Percentiles rank a stretch among this genome's conserved stretches.
These are phyloP conservation scores for Heliconius aoede DNA, from an alignment of 2,888 invertebrate genomes.

Conservation along the genomic window DNA sequence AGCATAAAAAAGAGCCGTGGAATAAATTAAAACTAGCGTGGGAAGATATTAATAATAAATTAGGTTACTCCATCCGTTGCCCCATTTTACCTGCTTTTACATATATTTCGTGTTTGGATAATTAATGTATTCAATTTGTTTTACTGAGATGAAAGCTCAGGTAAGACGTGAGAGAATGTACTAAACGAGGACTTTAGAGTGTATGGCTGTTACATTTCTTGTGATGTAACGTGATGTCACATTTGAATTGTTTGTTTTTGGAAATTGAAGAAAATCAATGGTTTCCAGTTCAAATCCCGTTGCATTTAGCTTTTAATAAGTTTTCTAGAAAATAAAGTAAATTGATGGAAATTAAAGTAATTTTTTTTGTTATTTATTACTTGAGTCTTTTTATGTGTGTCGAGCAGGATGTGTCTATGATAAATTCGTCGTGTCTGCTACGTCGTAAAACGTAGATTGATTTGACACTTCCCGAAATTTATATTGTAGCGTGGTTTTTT, in stretches of 20 bases:
- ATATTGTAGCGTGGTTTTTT: not conserved
- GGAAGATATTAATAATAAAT: constrained; percentile 42
- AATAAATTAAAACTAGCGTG: constrained; percentile 37
- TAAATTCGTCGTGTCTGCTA: not conserved
- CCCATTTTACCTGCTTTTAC: constrained; percentile 31
- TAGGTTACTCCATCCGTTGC: constrained; percentile 42
- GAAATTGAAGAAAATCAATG: not conserved
- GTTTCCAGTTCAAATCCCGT: too few species aligned
- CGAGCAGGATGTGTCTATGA: not conserved
- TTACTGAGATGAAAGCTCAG: constrained; percentile 17
- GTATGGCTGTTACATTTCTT: constrained; percentile 2
- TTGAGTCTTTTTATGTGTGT: not conserved
- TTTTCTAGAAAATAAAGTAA: not conserved
- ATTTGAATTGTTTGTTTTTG: not conserved
- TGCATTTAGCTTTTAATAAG: too few species aligned
- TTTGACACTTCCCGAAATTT: not conserved
- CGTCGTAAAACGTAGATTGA: constrained; percentile 2
- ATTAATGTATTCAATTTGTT: constrained; percentile 26
- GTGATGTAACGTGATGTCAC: not conserved
- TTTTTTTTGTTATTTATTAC: not conserved
- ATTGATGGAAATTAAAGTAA: not conserved
- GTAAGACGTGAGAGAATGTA: not conserved
- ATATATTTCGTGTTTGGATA: constrained; percentile 18
- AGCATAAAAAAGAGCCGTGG: constrained; percentile 34
- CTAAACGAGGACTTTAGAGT: not conserved